Conservation (phyloP, 2,797 vertebrate species). For the Anguilla anguilla region DNA sequence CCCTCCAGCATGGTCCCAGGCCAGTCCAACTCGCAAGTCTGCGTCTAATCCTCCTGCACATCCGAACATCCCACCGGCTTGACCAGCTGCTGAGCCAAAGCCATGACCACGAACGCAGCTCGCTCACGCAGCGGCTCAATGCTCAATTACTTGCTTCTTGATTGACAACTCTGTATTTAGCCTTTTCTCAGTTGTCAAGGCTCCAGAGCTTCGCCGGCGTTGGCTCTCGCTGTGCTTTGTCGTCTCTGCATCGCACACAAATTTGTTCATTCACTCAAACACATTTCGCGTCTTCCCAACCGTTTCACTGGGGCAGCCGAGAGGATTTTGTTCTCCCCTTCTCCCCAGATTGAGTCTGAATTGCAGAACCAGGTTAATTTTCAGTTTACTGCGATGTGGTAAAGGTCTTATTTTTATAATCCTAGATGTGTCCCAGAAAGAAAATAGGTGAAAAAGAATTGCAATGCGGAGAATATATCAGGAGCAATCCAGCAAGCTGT, state of each 20-base stretch:
- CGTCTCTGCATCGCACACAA: background rate
- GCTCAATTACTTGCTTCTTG: constrained; percentile 51
- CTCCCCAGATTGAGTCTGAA: background rate
- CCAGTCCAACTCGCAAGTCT: constrained; percentile 55
- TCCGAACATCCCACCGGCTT: constrained; percentile 51
- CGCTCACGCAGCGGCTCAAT: constrained; percentile 35
- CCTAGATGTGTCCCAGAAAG: constrained; percentile 25
- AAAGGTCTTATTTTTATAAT: constrained; percentile 17
- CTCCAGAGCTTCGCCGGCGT: constrained; percentile 57
- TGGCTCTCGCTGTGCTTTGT: constrained; percentile 51
- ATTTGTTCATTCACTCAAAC: constrained; percentile 4
- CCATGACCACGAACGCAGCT: constrained; percentile 51
- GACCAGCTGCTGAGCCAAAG: constrained; percentile 50
- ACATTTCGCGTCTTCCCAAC: background rate
- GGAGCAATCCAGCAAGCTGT: constrained; percentile 28
- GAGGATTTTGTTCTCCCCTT: background rate
- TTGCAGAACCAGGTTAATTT: constrained; percentile 49
- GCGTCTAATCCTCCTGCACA: constrained; percentile 55
- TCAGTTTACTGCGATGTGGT: constrained; percentile 40
- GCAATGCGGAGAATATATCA: background rate
- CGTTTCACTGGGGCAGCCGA: background rate
- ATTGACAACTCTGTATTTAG: constrained; percentile 53
- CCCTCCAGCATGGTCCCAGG: constrained; percentile 55
- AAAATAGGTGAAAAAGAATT: constrained; percentile 5
- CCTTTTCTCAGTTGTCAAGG: constrained; percentile 41